Evolutionary conservation across 2,113 vertebrate genomes (phyloP).

Genomic region (Xiphophorus hellerii): DNA sequence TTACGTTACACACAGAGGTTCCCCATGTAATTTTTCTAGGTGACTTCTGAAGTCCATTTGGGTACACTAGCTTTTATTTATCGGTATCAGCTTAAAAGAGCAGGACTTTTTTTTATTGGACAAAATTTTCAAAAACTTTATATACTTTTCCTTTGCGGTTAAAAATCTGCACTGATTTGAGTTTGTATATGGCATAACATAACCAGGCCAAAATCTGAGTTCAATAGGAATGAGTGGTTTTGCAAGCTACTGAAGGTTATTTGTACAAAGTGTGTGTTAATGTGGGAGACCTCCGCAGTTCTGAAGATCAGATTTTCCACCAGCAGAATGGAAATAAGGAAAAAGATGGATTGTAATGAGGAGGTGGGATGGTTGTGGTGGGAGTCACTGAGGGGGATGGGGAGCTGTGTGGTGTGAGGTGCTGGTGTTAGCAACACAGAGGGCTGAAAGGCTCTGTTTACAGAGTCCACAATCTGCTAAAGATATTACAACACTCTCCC

Average conservation of each 20-base stretch:
- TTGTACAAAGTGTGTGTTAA: neutral
- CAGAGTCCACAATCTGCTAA: constrained; percentile 48
- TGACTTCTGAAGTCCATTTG: neutral
- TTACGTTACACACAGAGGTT: no score
- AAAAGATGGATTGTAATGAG: neutral
- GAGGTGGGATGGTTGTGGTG: neutral
- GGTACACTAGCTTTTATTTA: neutral
- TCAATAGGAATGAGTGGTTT: neutral
- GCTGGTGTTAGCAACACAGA: constrained; percentile 18
- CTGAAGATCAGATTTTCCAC: constrained; percentile 15
- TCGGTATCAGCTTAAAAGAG: neutral
- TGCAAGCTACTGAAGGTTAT: neutral
- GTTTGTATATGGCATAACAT: neutral
- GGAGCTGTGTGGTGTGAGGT: constrained; percentile 38
- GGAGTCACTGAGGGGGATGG: constrained; percentile 39
- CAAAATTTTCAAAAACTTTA: neutral
- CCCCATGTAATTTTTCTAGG: no score
- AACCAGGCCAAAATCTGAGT: neutral
- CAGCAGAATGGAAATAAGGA: neutral
- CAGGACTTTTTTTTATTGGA: neutral
- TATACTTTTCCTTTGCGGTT: neutral
- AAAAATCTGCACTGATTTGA: neutral
- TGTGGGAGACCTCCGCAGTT: neutral
- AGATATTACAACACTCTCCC: constrained; percentile 54
- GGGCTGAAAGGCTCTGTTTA: constrained; percentile 50